Conservation (phyloP, 2,888 invertebrate species). For the Cantharis flavilabris region DNA sequence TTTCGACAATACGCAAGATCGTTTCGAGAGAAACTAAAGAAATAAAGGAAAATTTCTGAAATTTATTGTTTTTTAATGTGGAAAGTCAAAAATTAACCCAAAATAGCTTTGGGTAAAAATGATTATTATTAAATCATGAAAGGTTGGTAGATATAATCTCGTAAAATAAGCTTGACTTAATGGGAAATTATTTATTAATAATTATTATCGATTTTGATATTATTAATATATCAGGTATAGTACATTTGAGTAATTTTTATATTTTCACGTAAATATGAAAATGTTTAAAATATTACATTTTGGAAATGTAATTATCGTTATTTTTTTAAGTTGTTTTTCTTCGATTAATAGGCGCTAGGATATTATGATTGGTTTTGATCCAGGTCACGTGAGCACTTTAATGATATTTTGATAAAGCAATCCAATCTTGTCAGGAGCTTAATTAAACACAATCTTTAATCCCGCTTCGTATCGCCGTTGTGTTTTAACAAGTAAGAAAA, state of each 20-base stretch:
- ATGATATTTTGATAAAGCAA: neutral
- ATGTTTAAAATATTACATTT: too few relatives aligned
- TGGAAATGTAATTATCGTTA: neutral
- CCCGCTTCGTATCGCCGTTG: neutral
- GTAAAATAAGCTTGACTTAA: neutral
- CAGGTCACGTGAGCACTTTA: neutral
- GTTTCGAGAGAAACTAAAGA: neutral
- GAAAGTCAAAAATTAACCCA: neutral
- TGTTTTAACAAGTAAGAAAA: neutral
- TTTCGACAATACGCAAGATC: neutral
- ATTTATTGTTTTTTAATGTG: neutral
- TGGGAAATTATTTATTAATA: neutral
- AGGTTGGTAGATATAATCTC: neutral
- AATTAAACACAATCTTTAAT: conserved; percentile 2
- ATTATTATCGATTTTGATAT: neutral
- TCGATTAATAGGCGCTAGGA: neutral
- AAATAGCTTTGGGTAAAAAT: neutral
- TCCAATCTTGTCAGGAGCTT: neutral
- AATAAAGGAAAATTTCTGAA: neutral
- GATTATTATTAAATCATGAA: neutral
- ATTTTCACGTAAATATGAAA: neutral
- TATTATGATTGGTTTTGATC: neutral
- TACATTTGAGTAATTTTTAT: neutral
- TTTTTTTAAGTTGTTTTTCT: neutral
- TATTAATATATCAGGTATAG: neutral